Evolutionary conservation across 2,113 vertebrate species (phyloP).

Genomic region (Onychorhynchus coronatus): DNA sequence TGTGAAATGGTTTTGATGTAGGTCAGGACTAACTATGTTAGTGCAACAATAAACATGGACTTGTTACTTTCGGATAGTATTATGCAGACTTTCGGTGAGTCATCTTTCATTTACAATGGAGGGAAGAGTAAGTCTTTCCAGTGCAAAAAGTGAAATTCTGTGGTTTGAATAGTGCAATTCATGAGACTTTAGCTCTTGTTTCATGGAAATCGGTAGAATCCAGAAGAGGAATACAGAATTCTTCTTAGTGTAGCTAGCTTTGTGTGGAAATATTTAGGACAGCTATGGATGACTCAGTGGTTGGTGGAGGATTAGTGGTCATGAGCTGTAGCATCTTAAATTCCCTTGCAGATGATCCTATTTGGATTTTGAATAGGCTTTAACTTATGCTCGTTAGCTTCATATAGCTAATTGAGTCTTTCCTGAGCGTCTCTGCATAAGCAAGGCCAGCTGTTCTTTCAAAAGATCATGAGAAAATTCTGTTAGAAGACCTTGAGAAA

Average conservation of each 20-base stretch:
- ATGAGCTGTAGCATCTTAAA: background rate
- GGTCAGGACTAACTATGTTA: background rate
- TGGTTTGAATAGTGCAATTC: background rate
- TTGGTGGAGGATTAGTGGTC: background rate
- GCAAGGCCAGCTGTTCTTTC: constrained; percentile 30
- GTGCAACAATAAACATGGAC: background rate
- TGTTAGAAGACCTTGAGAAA: background rate
- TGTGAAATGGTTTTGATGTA: background rate
- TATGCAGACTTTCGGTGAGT: background rate
- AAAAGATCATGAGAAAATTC: constrained; percentile 36
- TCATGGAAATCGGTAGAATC: background rate
- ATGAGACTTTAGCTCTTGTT: background rate
- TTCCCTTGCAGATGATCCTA: background rate
- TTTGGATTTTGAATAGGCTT: background rate
- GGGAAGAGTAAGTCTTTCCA: background rate
- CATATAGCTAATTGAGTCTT: background rate
- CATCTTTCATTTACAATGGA: background rate
- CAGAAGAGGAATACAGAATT: background rate
- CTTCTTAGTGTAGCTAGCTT: background rate
- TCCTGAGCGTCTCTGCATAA: constrained; percentile 12
- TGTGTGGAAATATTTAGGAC: background rate
- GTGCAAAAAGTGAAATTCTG: constrained; percentile 7
- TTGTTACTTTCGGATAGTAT: background rate
- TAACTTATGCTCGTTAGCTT: constrained; percentile 1
- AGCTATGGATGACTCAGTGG: background rate